Evolutionary conservation across 2,888 invertebrate species (phyloP).

Genomic region (Eremobia ochroleuca): DNA sequence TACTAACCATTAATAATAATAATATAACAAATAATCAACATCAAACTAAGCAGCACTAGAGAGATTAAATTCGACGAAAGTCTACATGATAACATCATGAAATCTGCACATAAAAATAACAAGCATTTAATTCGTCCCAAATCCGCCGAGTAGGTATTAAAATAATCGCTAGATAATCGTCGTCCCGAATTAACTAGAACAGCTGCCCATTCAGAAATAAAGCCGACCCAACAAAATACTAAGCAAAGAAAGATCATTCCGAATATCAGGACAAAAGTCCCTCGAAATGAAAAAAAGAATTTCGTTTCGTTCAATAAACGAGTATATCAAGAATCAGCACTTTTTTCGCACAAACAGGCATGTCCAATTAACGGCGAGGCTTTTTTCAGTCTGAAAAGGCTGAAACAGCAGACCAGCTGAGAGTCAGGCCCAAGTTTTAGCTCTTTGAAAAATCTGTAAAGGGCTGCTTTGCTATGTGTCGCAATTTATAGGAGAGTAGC

Average conservation of each 20-base stretch:
- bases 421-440: conserved; percentile 74
- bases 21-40: too few species aligned
- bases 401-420: conserved; percentile 76
- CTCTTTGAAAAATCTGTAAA: conserved; percentile 80
- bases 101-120: conserved; percentile 17
- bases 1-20: neutral
- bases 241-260: conserved; percentile 49
- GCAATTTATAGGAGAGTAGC: conserved; percentile 65
- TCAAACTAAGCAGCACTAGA: neutral
- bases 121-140: neutral
- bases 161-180: conserved; percentile 34
- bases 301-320: conserved; percentile 58
- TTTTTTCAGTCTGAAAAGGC: conserved; percentile 75
- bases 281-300: conserved; percentile 36
- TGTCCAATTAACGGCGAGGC: conserved; percentile 82
- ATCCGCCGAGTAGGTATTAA: conserved; percentile 5
- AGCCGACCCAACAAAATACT: conserved; percentile 43
- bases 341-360: conserved; percentile 79
- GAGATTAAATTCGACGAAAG: neutral
- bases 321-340: conserved; percentile 74
- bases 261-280: conserved; percentile 36
- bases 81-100: neutral
- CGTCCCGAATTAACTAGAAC: conserved; percentile 27
- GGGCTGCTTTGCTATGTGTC: conserved; percentile 74
- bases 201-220: conserved; percentile 33